Conservation (phyloP, 2,113 vertebrate genomes). For the Isichthys henryi region DNA sequence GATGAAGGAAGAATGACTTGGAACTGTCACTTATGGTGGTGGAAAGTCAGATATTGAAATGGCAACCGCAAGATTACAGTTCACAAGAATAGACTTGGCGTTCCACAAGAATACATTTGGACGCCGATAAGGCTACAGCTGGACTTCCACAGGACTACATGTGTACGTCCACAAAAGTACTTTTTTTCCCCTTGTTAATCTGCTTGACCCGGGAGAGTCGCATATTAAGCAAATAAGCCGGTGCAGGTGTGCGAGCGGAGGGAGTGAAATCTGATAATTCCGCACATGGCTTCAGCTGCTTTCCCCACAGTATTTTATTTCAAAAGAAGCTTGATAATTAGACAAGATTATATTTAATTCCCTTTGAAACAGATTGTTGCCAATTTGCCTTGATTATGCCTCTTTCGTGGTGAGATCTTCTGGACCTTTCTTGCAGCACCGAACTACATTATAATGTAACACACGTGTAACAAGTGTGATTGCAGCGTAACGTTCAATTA, state of each 20-base stretch:
- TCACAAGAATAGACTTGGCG: background rate
- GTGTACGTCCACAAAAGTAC: background rate
- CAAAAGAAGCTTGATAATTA: conserved; percentile 21
- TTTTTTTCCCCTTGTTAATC: background rate
- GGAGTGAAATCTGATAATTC: background rate
- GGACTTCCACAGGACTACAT: background rate
- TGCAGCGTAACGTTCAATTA: conserved; percentile 21
- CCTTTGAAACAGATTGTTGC: conserved; percentile 18
- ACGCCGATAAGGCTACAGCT: background rate
- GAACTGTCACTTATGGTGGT: background rate
- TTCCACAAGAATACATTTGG: background rate
- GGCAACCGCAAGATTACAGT: background rate
- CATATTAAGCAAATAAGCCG: background rate
- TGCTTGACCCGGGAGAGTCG: no score
- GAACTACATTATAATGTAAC: background rate
- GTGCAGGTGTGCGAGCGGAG: conserved; percentile 1
- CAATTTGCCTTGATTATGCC: conserved; percentile 19
- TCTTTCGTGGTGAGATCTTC: conserved; percentile 1
- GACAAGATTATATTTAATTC: conserved; percentile 20
- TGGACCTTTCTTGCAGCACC: background rate
- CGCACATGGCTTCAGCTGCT: conserved; percentile 2
- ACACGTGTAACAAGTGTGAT: conserved; percentile 18
- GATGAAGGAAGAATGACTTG: background rate
- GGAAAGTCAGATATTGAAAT: background rate
- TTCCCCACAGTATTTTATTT: conserved; percentile 16